Evolutionary conservation across 2,797 vertebrate genomes (phyloP), one percentile per base, ranked within the genome.

Genomic region (Agapornis canus): DNA sequence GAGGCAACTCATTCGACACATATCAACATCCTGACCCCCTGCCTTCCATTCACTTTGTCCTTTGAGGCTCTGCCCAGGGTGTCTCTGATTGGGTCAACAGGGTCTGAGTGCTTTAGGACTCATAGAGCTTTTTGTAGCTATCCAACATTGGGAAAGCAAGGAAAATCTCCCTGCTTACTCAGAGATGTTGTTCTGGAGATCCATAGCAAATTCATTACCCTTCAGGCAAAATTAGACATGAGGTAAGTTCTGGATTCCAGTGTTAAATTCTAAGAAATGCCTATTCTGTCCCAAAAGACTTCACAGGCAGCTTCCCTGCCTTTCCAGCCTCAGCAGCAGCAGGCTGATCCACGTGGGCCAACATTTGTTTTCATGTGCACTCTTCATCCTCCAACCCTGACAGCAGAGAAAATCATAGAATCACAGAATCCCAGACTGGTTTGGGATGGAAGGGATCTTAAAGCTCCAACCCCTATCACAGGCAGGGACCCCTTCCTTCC

Each of bases 311-410:
- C 35, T 12, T 45, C 52, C 2, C 2, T 1, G 1, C 48, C 26
- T 70, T 63, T 37, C 56, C 75, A 57, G 25, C 31, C 35, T 26
- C 54, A 20, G 19, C 15, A 72, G 13, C 0, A 0, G 32, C 43
- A 27, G 21, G 13, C 5, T 54, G 35, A 17, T 42, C 19, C 52
- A 32, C 37, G 5, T 4, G 39, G 25, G 5, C 21, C 40, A 26
- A 5, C 5, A 29, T 2, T 64, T 1, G 0, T 54, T 54, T 17
- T 7, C 0, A 7, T 6, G 23, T 4, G 6, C 32, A 9, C 10
- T 3, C 25, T 63, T 35, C 22, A 35, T 25, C 39, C 39, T 49
- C n/a, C 52, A 39, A 32, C 56, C 32, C 31, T 14, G 37, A 8
- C 21, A 78, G 60, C 39, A 29, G 42, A 64, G 48, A 73, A 84